Percentiles rank a stretch among this genome's conserved stretches.
phyloP scores from a whole-genome alignment of 2,888 invertebrate species.

The Apamea monoglypha region DNA sequence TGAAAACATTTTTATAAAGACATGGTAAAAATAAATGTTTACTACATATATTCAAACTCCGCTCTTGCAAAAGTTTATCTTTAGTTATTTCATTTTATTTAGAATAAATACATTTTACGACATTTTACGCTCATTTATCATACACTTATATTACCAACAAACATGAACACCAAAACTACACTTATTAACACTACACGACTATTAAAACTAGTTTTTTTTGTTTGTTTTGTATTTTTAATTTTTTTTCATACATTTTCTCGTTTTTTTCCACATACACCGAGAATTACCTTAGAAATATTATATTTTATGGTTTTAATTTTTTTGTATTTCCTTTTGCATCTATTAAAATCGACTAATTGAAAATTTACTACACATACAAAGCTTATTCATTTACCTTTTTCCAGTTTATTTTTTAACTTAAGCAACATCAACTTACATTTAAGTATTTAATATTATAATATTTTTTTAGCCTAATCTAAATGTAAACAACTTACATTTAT shows the following conservation, averaged over 20 bases:
- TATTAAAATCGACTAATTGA: too few relatives aligned
- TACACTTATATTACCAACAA: not conserved
- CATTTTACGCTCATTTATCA: not conserved
- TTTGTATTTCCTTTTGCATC: too few relatives aligned
- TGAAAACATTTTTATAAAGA: not conserved
- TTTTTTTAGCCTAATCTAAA: too few relatives aligned
- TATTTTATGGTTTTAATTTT: not conserved
- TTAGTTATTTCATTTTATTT: not conserved
- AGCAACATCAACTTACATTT: not conserved
- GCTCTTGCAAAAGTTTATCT: not conserved
- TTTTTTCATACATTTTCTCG: too few relatives aligned
- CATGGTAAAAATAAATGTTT: not conserved
- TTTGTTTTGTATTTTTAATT: not conserved
- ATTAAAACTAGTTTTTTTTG: not conserved
- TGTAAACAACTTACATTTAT: not conserved
- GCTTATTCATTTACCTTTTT: not conserved
- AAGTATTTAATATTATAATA: not conserved
- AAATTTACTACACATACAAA: too few relatives aligned
- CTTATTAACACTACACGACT: not conserved
- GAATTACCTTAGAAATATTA: not conserved
- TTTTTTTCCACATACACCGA: not conserved
- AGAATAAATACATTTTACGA: not conserved
- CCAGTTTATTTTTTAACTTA: not conserved
- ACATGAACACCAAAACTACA: not conserved
- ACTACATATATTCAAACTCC: not conserved